Base-by-base conservation (phyloP, 2,113 vertebrate species). In the Notothenia coriiceps region DNA sequence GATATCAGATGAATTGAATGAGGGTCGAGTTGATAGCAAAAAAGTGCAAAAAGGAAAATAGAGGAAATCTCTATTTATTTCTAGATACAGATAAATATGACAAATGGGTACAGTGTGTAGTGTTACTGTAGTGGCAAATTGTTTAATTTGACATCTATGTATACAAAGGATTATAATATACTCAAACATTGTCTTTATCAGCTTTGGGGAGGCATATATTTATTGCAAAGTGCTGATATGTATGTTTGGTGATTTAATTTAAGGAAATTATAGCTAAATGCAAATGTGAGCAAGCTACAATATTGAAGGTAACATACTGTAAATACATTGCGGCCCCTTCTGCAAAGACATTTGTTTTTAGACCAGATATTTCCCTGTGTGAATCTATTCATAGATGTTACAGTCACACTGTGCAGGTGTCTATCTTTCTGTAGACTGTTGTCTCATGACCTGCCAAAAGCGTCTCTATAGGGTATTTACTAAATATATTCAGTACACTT, bases 401-500 rank as follows among this genome's bases (percentile, higher is more conserved):
- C 35, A 47, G 61, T 51, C 44, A 51, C 61, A 65, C 62, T n/a
- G 51, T 73, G 69, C 69, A 46, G 51, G 18, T 64, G 43, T 64
- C 52, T 14, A 57, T 64, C 52, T 43, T 14, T 50, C 60, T 29
- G 44, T 18, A 40, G 10, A 18, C 61, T 52, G 10, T 62, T 67
- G 61, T 77, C 76, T 72, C 22, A 65, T 60, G 25, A 77, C 47
- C 54, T 77, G 46, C 73, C 54, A 46, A 71, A 29, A 22, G 35
- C 12, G 22, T n/a, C 43, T 55, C 29, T 57, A 62, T 25, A 64
- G 25, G 44, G 46, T 47, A 12, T 49, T 44, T 52, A 70, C 57
- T 70, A 63, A 63, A 78, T 63, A 63, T 78, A 63, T 63, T 78
- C 40, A 47, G 57, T 47, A 22, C 61, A 47, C 66, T 78, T 78